Evolutionary conservation across 2,797 vertebrate species (phyloP).

Genomic region (Gallinago solitaria): DNA sequence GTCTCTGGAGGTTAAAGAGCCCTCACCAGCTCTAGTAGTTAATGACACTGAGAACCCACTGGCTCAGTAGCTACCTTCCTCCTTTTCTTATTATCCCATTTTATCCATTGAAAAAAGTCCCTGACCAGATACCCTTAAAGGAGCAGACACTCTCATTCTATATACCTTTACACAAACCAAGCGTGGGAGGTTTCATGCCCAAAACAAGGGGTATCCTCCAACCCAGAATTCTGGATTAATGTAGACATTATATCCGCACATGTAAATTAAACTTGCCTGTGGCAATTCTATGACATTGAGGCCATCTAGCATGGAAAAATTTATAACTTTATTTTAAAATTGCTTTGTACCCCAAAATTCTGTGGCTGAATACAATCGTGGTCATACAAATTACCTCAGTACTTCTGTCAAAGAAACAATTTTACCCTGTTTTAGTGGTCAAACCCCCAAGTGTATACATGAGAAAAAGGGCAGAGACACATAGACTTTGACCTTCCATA

Average conservation of each 20-base stretch:
- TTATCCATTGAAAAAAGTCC: neutral
- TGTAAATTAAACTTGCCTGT: neutral
- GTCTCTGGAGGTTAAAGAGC: neutral
- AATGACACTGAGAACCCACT: neutral
- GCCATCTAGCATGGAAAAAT: neutral
- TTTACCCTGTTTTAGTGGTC: neutral
- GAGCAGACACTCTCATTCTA: neutral
- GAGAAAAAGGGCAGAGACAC: neutral
- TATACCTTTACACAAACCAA: neutral
- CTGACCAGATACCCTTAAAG: neutral
- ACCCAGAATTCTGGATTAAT: neutral
- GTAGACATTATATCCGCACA: neutral
- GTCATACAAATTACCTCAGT: neutral
- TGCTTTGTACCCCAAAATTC: neutral
- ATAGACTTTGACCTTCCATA: neutral
- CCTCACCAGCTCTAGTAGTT: neutral
- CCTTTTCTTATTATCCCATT: neutral
- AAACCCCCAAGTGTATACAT: neutral
- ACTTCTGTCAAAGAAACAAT: neutral
- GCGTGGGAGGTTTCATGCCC: accelerated
- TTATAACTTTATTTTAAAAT: neutral
- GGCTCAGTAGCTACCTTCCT: neutral
- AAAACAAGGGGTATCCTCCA: neutral
- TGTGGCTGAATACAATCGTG: neutral
- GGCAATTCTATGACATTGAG: neutral